Evolutionary conservation across 1,140 invertebrate species (phyloP).

Genomic region (Ectropis grisescens): DNA sequence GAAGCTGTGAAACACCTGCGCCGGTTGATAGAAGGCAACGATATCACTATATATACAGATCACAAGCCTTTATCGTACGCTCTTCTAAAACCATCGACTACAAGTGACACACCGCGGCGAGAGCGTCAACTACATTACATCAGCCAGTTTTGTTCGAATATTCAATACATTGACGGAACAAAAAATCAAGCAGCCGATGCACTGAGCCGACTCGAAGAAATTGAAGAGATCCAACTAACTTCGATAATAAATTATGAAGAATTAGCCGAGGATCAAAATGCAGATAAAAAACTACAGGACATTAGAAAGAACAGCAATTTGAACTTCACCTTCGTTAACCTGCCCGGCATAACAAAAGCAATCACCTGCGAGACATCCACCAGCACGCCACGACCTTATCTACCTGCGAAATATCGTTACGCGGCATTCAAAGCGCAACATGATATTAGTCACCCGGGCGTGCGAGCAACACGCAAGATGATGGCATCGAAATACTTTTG

Average conservation of each 20-base stretch:
- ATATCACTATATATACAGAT: constrained; percentile 2
- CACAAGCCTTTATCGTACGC: constrained; percentile 3
- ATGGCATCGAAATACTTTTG: constrained; percentile 5
- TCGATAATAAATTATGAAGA: constrained; percentile 1
- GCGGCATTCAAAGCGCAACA: constrained; percentile 1
- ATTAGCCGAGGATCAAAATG: not conserved
- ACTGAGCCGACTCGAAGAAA: constrained; percentile 1
- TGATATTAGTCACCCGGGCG: constrained; percentile 6
- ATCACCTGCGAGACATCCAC: constrained; percentile 5
- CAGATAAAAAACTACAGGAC: not conserved
- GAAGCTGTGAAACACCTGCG: constrained; percentile 1
- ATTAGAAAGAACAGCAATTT: constrained; percentile 1
- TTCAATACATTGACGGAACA: constrained; percentile 1
- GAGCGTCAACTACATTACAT: constrained; percentile 1
- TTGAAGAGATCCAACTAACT: not conserved
- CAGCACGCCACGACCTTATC: constrained; percentile 1
- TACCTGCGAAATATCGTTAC: constrained; percentile 2
- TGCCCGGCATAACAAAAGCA: constrained; percentile 1
- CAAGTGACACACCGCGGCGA: constrained; percentile 2
- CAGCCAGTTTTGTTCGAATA: constrained; percentile 2
- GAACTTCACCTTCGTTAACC: no score
- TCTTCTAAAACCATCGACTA: not conserved
- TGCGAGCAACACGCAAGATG: constrained; percentile 1
- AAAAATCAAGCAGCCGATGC: constrained; percentile 1
- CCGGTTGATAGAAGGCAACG: constrained; percentile 2